Evolutionary conservation across 2,888 invertebrate genomes (phyloP), one percentile per base, ranked within the genome.

Genomic region (Ophion ventricosus): DNA sequence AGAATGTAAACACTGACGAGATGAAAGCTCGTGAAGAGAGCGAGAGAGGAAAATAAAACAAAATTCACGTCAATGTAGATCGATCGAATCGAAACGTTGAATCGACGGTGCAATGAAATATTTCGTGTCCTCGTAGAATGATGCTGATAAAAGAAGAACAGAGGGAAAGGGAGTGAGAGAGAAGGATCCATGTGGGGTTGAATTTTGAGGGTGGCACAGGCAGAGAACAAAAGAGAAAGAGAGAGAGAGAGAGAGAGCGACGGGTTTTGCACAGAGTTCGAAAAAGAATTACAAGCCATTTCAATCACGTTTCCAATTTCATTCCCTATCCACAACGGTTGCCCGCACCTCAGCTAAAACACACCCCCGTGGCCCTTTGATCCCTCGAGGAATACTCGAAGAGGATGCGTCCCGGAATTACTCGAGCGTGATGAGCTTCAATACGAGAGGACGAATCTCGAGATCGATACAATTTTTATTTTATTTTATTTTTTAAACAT

Each of bases 11-110:
- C n/a, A n/a, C n/a, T n/a, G n/a, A n/a, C 67, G 73, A 59, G 49
- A 67, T 49, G 63, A 74, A 76, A 82, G 80, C 59, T 26, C 5
- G 35, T 26, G 56, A 73, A 91, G 90, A 91, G 17, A 40, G n/a
- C 17, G 54, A 92, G 92, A 92, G 91, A 91, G 88, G 91, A 87
- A 92, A 91, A 91, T 92, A 92, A 92, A 92, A 91, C 91, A 92
- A 92, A 92, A 91, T 91, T 91, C 90, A 89, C 89, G 89, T 88
- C 78, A 73, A 70, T 43, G 76, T 57, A 80, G 63, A 54, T 73
- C 73, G 57, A 79, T 79, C 59, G 70, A 70, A 63, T 43, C n/a
- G n/a, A n/a, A n/a, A n/a, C 35, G 63, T 40, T 35, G 70, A 49
- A 66, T 66, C 73, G 64, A 29, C 67, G 67, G 54, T 57, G 76